Percentiles rank a stretch among this genome's conserved stretches.
Evolutionary conservation across 2,888 invertebrate genomes (phyloP).

Genomic region (Pollenia amentaria): DNA sequence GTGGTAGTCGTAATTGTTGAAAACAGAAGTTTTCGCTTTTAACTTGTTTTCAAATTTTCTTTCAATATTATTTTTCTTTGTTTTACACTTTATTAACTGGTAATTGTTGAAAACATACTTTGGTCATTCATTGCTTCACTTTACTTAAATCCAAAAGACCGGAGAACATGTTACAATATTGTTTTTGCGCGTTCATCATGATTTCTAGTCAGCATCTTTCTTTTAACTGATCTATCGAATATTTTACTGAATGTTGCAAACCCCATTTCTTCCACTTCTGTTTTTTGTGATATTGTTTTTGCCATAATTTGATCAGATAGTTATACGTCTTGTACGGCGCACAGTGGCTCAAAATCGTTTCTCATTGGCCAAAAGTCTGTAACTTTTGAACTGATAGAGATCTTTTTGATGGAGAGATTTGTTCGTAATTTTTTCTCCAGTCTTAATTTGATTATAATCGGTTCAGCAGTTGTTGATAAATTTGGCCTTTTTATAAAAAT

Average conservation of each 20-base stretch:
- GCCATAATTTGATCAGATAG: conserved; percentile 64
- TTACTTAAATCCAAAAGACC: neutral
- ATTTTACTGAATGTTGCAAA: conserved; percentile 62
- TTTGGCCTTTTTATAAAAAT: too few species aligned
- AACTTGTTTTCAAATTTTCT: conserved; percentile 15
- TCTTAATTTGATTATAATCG: too few species aligned
- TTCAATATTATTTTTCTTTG: conserved; percentile 22
- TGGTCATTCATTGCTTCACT: conserved; percentile 45
- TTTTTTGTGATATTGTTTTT: conserved; percentile 24
- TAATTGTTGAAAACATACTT: conserved; percentile 23
- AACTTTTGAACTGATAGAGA: too few species aligned
- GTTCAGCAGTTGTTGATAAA: too few species aligned
- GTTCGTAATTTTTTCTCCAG: too few species aligned
- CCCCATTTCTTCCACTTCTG: conserved; percentile 58
- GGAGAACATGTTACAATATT: conserved; percentile 32
- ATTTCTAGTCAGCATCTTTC: conserved; percentile 71
- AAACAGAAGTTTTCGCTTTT: conserved; percentile 55
- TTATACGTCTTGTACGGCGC: conserved; percentile 38
- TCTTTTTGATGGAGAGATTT: too few species aligned
- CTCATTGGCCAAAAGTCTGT: too few species aligned
- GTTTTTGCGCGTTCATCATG: conserved; percentile 63
- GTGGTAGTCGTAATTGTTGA: conserved; percentile 8
- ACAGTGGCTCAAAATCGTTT: too few species aligned
- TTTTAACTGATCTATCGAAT: conserved; percentile 63
- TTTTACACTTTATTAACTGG: conserved; percentile 45